Conservation (phyloP, 2,888 invertebrate genomes). For the Apocheima hispidaria region DNA sequence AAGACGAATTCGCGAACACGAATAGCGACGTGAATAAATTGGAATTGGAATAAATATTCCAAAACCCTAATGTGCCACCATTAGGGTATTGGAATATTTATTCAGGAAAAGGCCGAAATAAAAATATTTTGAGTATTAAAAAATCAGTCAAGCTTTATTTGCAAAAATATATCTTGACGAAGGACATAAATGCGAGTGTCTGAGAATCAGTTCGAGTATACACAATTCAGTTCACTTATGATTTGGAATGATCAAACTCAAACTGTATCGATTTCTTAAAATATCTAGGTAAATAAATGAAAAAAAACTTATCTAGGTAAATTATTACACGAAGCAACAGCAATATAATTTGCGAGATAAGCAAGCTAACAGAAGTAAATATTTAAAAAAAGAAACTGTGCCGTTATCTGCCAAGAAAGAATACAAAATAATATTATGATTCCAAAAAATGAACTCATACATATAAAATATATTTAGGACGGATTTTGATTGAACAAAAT, state of each 20-base stretch:
- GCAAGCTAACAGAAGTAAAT: background rate
- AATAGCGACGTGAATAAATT: too few species aligned
- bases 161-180: conserved; percentile 42
- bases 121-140: conserved; percentile 30
- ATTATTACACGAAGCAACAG: conserved; percentile 13
- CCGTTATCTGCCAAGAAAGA: background rate
- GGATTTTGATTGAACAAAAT: conserved; percentile 1
- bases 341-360: conserved; percentile 17
- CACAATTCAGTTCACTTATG: conserved; percentile 11
- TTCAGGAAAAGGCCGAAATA: conserved; percentile 2
- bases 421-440: background rate
- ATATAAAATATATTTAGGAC: background rate
- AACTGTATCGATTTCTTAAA: background rate
- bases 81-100: too few species aligned
- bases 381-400: background rate
- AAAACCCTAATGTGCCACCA: too few species aligned
- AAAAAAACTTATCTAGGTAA: conserved; percentile 1
- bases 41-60: too few species aligned
- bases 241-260: conserved; percentile 14
- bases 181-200: conserved; percentile 34
- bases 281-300: background rate
- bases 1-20: too few species aligned
- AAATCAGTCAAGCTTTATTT: conserved; percentile 60
- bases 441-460: background rate
- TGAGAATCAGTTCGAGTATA: conserved; percentile 32